phyloP scores from a whole-genome alignment of 2,888 invertebrate species.

The Leptopilina drosophilae region DNA sequence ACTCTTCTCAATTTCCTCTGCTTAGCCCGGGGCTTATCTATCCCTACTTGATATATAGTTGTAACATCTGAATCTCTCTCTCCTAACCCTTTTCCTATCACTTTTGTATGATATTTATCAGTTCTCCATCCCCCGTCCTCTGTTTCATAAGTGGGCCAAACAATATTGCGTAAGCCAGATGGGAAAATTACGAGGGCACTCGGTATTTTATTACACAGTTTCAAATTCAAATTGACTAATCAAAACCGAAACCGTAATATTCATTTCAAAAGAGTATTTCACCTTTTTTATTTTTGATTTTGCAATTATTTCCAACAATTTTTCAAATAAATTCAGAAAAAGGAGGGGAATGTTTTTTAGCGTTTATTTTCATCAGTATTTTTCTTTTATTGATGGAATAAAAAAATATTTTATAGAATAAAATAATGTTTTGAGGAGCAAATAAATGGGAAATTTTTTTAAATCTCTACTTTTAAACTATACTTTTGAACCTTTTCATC shows the following conservation, averaged over 20 bases:
- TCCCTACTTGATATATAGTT: conserved; percentile 50
- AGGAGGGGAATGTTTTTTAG: too few species aligned
- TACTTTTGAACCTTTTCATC: too few species aligned
- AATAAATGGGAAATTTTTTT: too few species aligned
- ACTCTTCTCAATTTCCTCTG: conserved; percentile 65
- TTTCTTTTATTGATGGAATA: too few species aligned
- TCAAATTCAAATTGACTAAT: background rate
- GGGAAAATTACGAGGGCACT: background rate
- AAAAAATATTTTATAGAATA: too few species aligned
- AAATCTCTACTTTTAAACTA: too few species aligned
- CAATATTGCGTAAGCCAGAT: background rate
- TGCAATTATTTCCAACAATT: background rate
- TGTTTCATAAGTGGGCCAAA: background rate
- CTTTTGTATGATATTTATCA: background rate
- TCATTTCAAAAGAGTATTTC: background rate
- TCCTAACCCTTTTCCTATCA: background rate
- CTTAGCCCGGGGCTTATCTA: conserved; percentile 63
- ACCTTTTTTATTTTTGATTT: background rate
- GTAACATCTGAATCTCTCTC: conserved; percentile 48
- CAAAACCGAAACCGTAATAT: background rate
- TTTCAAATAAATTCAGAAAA: too few species aligned
- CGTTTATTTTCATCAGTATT: too few species aligned
- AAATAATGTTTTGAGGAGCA: too few species aligned
- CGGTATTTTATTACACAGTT: background rate
- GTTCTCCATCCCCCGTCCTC: background rate